Evolutionary conservation across 2,888 invertebrate genomes (phyloP), one percentile per base, ranked within the genome.

Genomic region (Tillus elongatus): DNA sequence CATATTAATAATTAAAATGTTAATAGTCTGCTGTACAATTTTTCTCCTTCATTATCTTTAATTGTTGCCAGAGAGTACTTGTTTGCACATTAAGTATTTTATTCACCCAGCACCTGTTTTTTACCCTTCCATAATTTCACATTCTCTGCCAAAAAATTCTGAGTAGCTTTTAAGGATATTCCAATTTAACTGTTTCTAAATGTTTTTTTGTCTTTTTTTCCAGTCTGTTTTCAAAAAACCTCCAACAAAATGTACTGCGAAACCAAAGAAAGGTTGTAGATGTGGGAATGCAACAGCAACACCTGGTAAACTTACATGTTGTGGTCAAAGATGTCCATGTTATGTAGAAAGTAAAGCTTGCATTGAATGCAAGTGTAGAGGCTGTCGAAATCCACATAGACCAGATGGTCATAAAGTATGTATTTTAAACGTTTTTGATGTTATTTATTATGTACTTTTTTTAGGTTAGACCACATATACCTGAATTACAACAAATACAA

Each of bases 281-380:
- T 93, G 93, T 69, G 92, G 92, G 2, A 87, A 88, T 65, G 87
- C 90, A 1, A 88, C 91, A 0, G 78, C 86, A 1, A 82, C 82
- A 11, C 90, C 91, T 0, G 90, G 90, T 3, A 90, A 88, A 61
- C 66, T 91, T 29, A 92, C 92, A 0, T 95, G 93, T 58, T 90
- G 92, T 57, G 92, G 92, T 0, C 91, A 91, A 60, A 70, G 93
- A 43, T 95, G 93, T 67, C 90, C 91, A 0, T 95, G 93, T 65
- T 95, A 93, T 64, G 88, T 89, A 3, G 86, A 86, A 47, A 84
- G 86, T 47, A 86, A 87, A 61, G 83, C 88, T 1, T 95, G 93
- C 59, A 73, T 82, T 3, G 87, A 86, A 52, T 95, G 95, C 66
- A 82, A 85, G 61, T 95, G 93, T 66, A 76, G 86, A 57, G 92